Percentiles rank a stretch among this genome's conserved stretches.
Conservation (phyloP, 1,140 invertebrate species). For the Cheumatopsyche charites region DNA sequence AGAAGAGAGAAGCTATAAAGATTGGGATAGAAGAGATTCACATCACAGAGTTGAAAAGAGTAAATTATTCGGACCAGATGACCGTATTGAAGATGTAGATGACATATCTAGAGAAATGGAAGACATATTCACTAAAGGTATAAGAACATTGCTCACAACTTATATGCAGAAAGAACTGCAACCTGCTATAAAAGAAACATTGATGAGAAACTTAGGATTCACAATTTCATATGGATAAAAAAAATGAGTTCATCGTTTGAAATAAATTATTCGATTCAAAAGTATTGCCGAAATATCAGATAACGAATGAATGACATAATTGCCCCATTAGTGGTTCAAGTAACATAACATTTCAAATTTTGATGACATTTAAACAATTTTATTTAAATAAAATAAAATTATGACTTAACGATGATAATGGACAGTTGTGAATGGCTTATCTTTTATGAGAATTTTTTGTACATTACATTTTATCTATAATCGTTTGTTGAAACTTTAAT, state of each 20-base stretch:
- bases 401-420: no score
- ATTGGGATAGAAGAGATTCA: slow-evolving; percentile 55
- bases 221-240: slow-evolving; percentile 75
- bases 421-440: no score
- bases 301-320: no score
- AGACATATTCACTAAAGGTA: slow-evolving; percentile 79
- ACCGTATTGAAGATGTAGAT: slow-evolving; percentile 61
- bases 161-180: slow-evolving; percentile 83
- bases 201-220: slow-evolving; percentile 85
- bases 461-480: no score
- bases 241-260: not conserved
- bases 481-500: no score
- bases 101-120: slow-evolving; percentile 80
- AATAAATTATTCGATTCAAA: no score
- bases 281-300: no score
- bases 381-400: no score
- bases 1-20: slow-evolving; percentile 49
- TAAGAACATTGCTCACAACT: slow-evolving; percentile 76
- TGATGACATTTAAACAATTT: no score
- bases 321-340: no score
- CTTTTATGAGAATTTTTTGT: no score
- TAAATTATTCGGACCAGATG: slow-evolving; percentile 57
- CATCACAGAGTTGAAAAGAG: slow-evolving; percentile 52
- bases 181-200: slow-evolving; percentile 81
- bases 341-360: no score